Evolutionary conservation across 2,888 invertebrate species (phyloP).

Genomic region (Leptinotarsa haldemani): DNA sequence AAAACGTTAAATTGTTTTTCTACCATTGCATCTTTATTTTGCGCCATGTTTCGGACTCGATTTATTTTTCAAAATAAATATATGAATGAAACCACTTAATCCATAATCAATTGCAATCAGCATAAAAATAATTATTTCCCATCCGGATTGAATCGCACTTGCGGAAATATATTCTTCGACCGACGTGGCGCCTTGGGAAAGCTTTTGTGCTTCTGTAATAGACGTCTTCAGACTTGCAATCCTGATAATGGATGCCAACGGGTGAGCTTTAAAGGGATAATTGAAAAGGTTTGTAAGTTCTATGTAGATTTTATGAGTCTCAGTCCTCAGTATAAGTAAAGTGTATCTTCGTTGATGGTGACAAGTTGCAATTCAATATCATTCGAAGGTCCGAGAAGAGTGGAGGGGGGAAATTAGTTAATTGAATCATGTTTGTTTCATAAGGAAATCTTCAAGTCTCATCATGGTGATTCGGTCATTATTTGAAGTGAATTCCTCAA

Average conservation of each 20-base stretch:
- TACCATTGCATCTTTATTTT: no score
- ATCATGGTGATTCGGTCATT: no score
- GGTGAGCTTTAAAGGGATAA: conserved; percentile 50
- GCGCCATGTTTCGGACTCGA: no score
- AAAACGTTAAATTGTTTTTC: no score
- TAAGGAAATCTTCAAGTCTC: background rate
- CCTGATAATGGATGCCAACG: conserved; percentile 53
- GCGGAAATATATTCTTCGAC: conserved; percentile 14
- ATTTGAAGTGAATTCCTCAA: no score
- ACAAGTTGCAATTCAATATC: background rate
- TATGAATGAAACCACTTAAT: no score
- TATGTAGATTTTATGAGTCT: conserved; percentile 54
- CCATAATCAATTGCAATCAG: background rate
- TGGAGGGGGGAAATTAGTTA: background rate
- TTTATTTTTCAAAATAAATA: no score
- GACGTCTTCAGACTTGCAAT: conserved; percentile 47
- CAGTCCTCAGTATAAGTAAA: conserved; percentile 1
- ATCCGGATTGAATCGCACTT: conserved; percentile 24
- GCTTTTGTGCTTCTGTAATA: conserved; percentile 28
- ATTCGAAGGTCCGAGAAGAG: background rate
- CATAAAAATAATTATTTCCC: conserved; percentile 12
- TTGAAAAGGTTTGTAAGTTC: conserved; percentile 56
- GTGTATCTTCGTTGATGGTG: background rate
- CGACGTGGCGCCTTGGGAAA: conserved; percentile 38
- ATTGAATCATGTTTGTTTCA: background rate